phyloP scores from a whole-genome alignment of 2,888 invertebrate genomes.

The Aproaerema taeniolella region DNA sequence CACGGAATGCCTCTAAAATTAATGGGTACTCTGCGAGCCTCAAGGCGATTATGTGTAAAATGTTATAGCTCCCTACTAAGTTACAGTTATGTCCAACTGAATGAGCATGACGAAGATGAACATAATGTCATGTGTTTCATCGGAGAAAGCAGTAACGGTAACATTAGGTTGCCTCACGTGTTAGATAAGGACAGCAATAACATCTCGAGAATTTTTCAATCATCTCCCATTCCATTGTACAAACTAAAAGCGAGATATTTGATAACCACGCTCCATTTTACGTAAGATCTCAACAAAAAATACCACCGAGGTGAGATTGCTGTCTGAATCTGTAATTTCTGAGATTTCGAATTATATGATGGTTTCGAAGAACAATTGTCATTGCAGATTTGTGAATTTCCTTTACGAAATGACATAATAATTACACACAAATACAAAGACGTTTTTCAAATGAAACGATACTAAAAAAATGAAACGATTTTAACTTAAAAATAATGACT shows the following conservation, averaged over 20 bases:
- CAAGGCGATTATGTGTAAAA: constrained; percentile 7
- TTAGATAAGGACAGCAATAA: constrained; percentile 18
- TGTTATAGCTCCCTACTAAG: constrained; percentile 11
- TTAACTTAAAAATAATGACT: constrained; percentile 46
- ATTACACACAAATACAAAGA: constrained; percentile 26
- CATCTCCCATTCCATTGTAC: constrained; percentile 26
- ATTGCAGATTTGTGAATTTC: neutral
- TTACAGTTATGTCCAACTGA: constrained; percentile 23
- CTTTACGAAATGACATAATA: constrained; percentile 23
- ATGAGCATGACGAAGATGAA: constrained; percentile 26
- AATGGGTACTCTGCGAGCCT: too few species aligned
- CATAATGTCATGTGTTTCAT: constrained; percentile 24
- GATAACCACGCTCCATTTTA: constrained; percentile 14
- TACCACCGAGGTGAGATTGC: constrained; percentile 3
- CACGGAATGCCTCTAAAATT: too few species aligned
- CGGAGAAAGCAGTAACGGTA: constrained; percentile 28
- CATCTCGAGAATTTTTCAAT: constrained; percentile 34
- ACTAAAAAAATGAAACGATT: constrained; percentile 27
- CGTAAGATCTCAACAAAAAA: constrained; percentile 7
- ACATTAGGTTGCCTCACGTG: constrained; percentile 20
- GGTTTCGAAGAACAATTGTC: constrained; percentile 5
- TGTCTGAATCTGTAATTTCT: constrained; percentile 9
- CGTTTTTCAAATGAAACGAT: constrained; percentile 18
- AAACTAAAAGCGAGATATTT: constrained; percentile 15
- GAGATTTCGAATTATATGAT: too few species aligned